Evolutionary conservation across 2,888 invertebrate genomes (phyloP), one percentile per base, ranked within the genome.

Genomic region (Clanis bilineata): DNA sequence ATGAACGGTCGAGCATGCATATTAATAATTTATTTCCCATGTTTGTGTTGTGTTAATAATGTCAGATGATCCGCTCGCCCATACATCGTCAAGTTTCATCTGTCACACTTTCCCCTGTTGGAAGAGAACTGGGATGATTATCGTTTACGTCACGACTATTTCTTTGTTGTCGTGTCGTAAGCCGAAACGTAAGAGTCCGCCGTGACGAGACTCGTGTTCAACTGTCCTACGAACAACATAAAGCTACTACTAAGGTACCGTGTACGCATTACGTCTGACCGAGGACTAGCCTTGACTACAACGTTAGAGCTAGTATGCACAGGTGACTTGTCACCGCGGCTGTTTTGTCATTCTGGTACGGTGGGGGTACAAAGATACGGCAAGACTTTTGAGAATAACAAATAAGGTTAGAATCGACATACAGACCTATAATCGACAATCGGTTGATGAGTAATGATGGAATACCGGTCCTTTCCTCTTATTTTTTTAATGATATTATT

Each of bases 11-110:
- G 70, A 79, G 83, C 91, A 90, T 90, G 90, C 90, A 90, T 73
- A 76, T 67, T 65, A n/a, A n/a, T n/a, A n/a, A n/a, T n/a, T n/a
- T n/a, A 58, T 44, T 72, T 47, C 54, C 74, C 61, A 64, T 70
- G 71, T 73, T 64, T 67, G 77, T 82, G 79, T 79, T 82, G 79
- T 79, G 65, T 70, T 80, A 79, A 83, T 67, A 70, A 68, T 78
- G 84, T 85, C n/a, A n/a, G n/a, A 79, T 76, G 78, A 85, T 87
- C 90, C 91, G 90, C 89, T 88, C 90, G 89, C 89, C 89, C 90
- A 82, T 86, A 87, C 88, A 77, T 87, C 87, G 83, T 83, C 84
- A 76, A 64, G 77, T 80, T 73, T 79, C 86, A 82, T 86, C 82
- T 79, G 79, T 84, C 85, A 84, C 84, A 80, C 82, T 83, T 77